Base-by-base conservation (phyloP, 2,113 vertebrate genomes). In the Rissa tridactyla region DNA sequence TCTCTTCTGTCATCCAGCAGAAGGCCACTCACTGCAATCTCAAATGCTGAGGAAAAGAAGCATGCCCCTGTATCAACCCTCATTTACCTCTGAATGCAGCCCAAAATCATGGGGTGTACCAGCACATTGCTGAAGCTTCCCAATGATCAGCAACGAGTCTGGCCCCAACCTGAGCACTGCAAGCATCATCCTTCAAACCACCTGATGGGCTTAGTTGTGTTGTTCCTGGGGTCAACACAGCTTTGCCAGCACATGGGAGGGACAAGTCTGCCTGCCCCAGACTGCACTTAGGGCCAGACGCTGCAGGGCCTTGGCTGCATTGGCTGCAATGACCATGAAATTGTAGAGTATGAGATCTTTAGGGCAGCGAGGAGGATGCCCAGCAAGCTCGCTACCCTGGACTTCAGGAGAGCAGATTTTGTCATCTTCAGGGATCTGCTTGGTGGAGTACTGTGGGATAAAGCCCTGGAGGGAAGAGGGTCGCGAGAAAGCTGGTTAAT, bases 51-150 rank as follows among this genome's bases (percentile, higher is more conserved):
- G 49, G 44, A 42, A 32, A 55, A 66, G 7, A 34, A 4, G 2
- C 10, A n/a, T 0, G 0, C 13, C 10, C 3, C 0, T 2, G 14
- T 0, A 0, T 57, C 32, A 82, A 16, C 3, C 13, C 25, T 44
- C 25, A 0, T 89, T 75, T 79, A 62, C 40, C 16, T 3, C 2
- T 27, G 44, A 88, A 46, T 0, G 3, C 23, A 69, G 19, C 38
- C 70, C 32, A 61, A 81, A 84, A 54, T 13, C 12, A 46, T 1
- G 2, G 13, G 6, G 7, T 2, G 1, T 26, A 26, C 27, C 12
- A 81, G 64, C 29, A 38, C 0, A 2, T 10, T 47, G 27, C 12
- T 54, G 89, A 57, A 79, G 34, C 20, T 73, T 64, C 42, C 40
- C 51, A 70, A 26, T 0, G 15, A 58, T 55, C 27, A 78, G 23